phyloP scores from a whole-genome alignment of 1,140 invertebrate genomes.

The Caenorhabditis tropicalis region DNA sequence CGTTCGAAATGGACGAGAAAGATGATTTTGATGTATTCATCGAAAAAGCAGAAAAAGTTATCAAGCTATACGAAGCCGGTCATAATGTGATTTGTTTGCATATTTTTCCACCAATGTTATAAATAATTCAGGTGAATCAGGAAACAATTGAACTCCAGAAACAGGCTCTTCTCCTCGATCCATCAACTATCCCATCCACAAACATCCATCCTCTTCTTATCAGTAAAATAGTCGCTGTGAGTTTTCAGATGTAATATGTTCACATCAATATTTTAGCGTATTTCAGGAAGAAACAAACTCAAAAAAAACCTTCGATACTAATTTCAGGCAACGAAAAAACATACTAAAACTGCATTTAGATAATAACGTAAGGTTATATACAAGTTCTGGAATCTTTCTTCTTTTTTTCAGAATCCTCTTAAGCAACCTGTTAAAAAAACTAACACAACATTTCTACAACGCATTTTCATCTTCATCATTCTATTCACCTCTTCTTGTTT shows the following conservation, averaged over 20 bases:
- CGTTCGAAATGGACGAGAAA: not conserved
- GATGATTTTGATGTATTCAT: slow-evolving; percentile 14
- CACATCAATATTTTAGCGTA: too few relatives aligned
- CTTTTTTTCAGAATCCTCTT: not conserved
- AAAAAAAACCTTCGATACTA: too few relatives aligned
- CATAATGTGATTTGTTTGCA: not conserved
- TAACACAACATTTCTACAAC: not conserved
- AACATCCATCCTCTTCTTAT: not conserved
- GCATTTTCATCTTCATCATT: not conserved
- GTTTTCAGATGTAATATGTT: not conserved
- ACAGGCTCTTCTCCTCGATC: not conserved
- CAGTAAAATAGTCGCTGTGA: not conserved
- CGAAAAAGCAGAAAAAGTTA: not conserved
- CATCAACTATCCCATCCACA: not conserved
- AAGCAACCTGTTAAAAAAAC: not conserved
- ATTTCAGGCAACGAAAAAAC: too few relatives aligned
- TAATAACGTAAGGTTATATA: too few relatives aligned
- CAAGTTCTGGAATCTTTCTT: too few relatives aligned
- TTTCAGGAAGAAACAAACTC: too few relatives aligned
- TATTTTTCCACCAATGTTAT: not conserved
- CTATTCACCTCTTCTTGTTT: not conserved
- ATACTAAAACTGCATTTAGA: too few relatives aligned
- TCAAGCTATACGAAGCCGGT: not conserved
- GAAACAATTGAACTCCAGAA: not conserved
- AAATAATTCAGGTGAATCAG: too few relatives aligned